These are phyloP conservation scores for Eretmocerus hayati DNA, from an alignment of 2,888 invertebrate genomes.

Conservation along the genomic window DNA sequence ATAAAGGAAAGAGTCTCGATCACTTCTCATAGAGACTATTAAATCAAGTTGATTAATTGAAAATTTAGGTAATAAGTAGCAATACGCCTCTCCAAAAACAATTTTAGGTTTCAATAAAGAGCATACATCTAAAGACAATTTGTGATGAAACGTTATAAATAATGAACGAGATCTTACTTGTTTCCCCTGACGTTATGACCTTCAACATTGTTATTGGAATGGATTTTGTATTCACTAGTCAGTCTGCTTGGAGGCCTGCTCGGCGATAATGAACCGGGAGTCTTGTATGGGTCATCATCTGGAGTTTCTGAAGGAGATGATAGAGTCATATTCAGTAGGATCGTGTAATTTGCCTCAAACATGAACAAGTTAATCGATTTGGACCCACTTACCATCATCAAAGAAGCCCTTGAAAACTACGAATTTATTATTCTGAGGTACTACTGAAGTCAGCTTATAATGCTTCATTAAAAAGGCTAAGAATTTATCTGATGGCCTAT, in stretches of 20 bases:
- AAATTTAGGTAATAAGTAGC: no score
- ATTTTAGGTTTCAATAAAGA: no score
- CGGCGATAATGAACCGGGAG: slow-evolving; percentile 5
- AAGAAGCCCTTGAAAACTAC: slow-evolving; percentile 82
- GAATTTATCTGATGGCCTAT: slow-evolving; percentile 87
- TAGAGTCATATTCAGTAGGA: background rate
- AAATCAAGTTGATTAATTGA: no score
- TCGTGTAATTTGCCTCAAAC: no score
- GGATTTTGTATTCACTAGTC: slow-evolving; percentile 1
- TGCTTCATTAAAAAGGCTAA: slow-evolving; percentile 78
- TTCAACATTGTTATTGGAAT: slow-evolving; percentile 7
- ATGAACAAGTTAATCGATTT: no score
- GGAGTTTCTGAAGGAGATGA: slow-evolving; percentile 10
- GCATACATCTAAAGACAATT: no score
- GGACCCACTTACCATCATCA: slow-evolving; percentile 40
- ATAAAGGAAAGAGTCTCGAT: no score
- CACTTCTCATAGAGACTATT: no score
- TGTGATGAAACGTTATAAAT: no score
- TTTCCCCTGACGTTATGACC: slow-evolving; percentile 6
- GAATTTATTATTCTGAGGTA: slow-evolving; percentile 83
- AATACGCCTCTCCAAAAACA: no score
- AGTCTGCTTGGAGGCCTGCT: background rate
- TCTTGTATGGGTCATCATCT: background rate
- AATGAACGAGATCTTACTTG: slow-evolving; percentile 18
- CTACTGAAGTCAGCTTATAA: slow-evolving; percentile 59